A percentile compares a stretch with the other conserved stretches of the same genome.
Conservation (phyloP, 2,113 vertebrate genomes). For the Melospiza melodia region DNA sequence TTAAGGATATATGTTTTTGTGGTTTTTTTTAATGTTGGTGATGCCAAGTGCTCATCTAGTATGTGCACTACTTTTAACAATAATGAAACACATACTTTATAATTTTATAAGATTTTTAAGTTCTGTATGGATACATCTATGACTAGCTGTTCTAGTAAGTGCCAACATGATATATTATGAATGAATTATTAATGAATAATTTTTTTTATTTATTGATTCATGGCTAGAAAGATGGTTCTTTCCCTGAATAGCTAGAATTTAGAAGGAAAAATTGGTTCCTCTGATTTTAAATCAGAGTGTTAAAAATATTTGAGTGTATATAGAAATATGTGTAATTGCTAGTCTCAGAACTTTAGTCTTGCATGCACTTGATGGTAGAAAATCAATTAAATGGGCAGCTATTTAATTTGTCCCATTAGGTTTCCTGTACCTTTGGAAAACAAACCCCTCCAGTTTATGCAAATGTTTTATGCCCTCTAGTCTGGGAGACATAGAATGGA, state of each 20-base stretch:
- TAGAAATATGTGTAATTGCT: neutral
- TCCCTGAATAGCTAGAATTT: neutral
- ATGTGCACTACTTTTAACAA: conserved; percentile 47
- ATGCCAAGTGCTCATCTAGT: conserved; percentile 59
- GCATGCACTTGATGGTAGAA: neutral
- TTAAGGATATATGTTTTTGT: neutral
- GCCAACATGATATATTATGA: neutral
- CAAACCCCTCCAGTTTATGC: neutral
- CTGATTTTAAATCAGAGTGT: neutral
- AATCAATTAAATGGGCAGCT: neutral
- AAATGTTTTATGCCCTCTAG: neutral
- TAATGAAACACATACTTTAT: neutral
- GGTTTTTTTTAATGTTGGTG: neutral
- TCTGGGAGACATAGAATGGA: neutral
- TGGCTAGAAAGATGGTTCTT: neutral
- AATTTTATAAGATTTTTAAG: neutral
- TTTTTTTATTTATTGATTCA: neutral
- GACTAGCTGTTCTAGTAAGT: neutral
- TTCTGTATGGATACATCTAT: neutral
- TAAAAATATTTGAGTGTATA: neutral
- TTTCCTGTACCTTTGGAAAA: neutral
- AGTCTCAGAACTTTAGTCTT: neutral
- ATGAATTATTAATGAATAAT: neutral
- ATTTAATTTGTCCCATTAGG: neutral
- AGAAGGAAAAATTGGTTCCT: neutral